phyloP scores from a whole-genome alignment of 2,797 vertebrate species.

The Coendou prehensilis region DNA sequence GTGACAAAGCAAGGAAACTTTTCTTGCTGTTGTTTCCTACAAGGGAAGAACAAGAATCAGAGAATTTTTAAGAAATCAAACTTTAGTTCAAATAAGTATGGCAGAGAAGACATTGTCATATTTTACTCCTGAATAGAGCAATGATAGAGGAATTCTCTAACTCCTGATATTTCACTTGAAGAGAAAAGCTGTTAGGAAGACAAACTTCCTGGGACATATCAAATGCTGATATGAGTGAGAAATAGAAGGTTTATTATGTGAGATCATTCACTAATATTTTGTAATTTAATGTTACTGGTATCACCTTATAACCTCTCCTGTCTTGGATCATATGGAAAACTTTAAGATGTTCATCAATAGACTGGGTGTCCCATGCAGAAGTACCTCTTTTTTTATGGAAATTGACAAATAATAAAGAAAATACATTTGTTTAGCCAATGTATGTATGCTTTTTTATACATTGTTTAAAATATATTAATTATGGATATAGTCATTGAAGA shows the following conservation, averaged over 20 bases:
- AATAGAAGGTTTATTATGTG: background rate
- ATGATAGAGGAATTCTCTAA: background rate
- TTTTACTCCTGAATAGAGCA: background rate
- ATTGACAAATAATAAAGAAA: constrained; percentile 17
- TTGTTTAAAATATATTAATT: background rate
- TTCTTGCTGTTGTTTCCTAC: background rate
- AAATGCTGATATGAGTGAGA: background rate
- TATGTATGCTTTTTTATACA: background rate
- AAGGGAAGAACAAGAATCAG: background rate
- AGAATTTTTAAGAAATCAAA: background rate
- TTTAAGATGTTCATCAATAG: background rate
- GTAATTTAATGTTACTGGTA: background rate
- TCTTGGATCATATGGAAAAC: background rate
- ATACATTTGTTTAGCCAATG: background rate
- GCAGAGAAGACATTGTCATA: background rate
- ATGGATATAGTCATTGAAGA: background rate
- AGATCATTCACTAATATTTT: background rate
- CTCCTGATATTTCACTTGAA: background rate
- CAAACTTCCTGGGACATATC: background rate
- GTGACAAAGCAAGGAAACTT: background rate
- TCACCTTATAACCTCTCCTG: background rate
- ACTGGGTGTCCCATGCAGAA: background rate
- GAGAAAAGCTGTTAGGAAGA: background rate
- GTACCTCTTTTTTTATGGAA: background rate
- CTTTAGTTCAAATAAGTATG: background rate